Evolutionary conservation across 2,113 vertebrate species (phyloP), one percentile per base, ranked within the genome.

Genomic region (Dissostichus mawsoni): DNA sequence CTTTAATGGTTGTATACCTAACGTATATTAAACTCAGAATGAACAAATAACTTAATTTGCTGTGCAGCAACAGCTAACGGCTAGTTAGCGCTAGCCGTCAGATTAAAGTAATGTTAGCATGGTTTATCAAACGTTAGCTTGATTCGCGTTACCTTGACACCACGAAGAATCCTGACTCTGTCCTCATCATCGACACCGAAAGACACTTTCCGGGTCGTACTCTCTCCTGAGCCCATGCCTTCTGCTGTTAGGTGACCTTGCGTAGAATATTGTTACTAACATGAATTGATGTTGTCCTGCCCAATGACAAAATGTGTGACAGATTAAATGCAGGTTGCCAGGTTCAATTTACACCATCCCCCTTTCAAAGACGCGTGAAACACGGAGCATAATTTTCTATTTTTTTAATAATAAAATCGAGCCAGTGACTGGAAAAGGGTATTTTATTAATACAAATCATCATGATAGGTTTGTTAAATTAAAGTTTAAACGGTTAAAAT

Each of bases 171-270:
- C 76, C 96, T 94, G 69, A 98, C 96, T 84, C 93, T 94, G 74
- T 97, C 96, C 76, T 97, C 96, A 65, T 98, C 96, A 44, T 98
- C 97, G 68, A 96, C 75, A 13, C 94, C 97, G 87, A 98, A 97
- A 61, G 97, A 96, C 80, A 98, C 96, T 86, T 94, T 96, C 78
- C 97, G 95, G 68, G 91, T 92, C 74, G 94, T 96, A 86, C 97
- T 98, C 69, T 95, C 94, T 75, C 88, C 94, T 1, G 94, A 91
- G 33, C 97, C 97, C 98, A 98, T 98, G 2, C 11, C 52, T 75
- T 10, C 25, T 41, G n/a, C 3, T 33, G 5, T 52, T 16, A 47
- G 3, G 5, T 18, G 11, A 9, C 3, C 18, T 70, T 25, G 11
- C 1, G 20, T 25, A 18, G 11, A 78, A 66, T 51, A 69, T 45